Percentiles rank a stretch among this genome's conserved stretches.
These are phyloP conservation scores for Acanthis flammea DNA, from an alignment of 2,797 vertebrate genomes.

Conservation along the genomic window DNA sequence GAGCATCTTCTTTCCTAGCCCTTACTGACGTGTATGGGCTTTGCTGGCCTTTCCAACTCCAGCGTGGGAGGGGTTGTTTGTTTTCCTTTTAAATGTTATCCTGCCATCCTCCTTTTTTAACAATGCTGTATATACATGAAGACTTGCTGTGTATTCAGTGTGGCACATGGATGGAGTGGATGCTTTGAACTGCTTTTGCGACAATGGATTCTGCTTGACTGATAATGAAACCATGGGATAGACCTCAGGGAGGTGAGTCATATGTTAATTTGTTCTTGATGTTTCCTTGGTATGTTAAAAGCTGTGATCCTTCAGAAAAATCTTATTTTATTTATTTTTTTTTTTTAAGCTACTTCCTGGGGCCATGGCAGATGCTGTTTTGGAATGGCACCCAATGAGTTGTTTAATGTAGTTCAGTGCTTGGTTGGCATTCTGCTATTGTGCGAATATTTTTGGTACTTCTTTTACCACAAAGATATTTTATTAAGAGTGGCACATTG, in stretches of 20 bases:
- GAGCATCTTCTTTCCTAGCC: neutral
- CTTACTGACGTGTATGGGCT: neutral
- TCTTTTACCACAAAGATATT: constrained; percentile 37
- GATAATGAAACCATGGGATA: constrained; percentile 44
- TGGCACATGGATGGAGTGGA: neutral
- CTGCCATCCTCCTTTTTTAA: neutral
- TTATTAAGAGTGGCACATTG: constrained; percentile 61
- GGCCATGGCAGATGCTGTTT: constrained; percentile 46
- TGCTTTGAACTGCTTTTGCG: constrained; percentile 26
- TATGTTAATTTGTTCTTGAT: constrained; percentile 49
- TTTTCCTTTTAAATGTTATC: constrained; percentile 1
- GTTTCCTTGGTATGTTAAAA: constrained; percentile 36
- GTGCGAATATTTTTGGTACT: constrained; percentile 35
- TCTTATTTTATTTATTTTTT: neutral
- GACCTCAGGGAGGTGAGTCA: constrained; percentile 57
- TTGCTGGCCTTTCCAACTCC: neutral
- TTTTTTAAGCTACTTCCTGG: neutral
- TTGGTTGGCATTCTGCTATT: constrained; percentile 51
- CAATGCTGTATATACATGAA: neutral
- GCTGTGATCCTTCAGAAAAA: constrained; percentile 40
- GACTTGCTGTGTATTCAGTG: neutral
- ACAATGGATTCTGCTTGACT: constrained; percentile 34
- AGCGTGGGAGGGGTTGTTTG: neutral
- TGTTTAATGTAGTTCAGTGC: constrained; percentile 28
- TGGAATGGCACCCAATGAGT: constrained; percentile 9